A percentile compares a stretch with the other conserved stretches of the same genome.
Evolutionary conservation across 2,113 vertebrate genomes (phyloP).

Genomic region (Rhodinocichla rosea): DNA sequence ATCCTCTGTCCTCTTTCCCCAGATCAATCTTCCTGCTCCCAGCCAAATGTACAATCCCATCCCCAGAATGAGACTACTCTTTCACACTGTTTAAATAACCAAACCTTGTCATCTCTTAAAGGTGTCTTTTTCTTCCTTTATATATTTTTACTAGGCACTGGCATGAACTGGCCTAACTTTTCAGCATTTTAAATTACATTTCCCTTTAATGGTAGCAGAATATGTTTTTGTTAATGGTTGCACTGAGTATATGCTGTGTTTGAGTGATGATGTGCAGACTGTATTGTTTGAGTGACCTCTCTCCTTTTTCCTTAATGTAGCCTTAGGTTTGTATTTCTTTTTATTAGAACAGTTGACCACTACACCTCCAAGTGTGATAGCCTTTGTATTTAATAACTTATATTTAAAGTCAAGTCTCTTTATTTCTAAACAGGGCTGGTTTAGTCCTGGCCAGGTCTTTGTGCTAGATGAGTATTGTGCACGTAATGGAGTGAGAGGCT

Average conservation of each 20-base stretch:
- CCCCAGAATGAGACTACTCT: not conserved
- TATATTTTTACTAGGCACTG: not conserved
- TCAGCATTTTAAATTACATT: not conserved
- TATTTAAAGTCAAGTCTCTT: conserved; percentile 74
- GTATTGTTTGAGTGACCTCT: not conserved
- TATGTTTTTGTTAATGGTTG: not conserved
- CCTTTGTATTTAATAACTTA: conserved; percentile 41
- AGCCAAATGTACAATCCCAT: not conserved
- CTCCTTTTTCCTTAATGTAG: not conserved
- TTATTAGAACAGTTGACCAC: conserved; percentile 35
- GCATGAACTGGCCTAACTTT: not conserved
- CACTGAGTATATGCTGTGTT: not conserved
- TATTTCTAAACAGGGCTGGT: conserved; percentile 90
- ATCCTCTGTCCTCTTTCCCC: not conserved
- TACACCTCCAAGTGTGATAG: conserved; percentile 29
- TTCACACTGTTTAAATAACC: not conserved
- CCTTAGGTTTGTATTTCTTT: conserved; percentile 5
- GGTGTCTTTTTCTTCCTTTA: not conserved
- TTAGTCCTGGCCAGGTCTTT: conserved; percentile 99
- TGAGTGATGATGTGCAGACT: not conserved
- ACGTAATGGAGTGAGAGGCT: conserved; percentile 94
- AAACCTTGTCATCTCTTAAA: conserved; percentile 29
- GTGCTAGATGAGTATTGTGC: conserved; percentile 98
- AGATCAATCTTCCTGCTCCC: not conserved
- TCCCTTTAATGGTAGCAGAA: not conserved